Percentiles rank a stretch among this genome's conserved stretches.
phyloP scores from a whole-genome alignment of 2,113 vertebrate species.

The Phylloscopus trochiloides region DNA sequence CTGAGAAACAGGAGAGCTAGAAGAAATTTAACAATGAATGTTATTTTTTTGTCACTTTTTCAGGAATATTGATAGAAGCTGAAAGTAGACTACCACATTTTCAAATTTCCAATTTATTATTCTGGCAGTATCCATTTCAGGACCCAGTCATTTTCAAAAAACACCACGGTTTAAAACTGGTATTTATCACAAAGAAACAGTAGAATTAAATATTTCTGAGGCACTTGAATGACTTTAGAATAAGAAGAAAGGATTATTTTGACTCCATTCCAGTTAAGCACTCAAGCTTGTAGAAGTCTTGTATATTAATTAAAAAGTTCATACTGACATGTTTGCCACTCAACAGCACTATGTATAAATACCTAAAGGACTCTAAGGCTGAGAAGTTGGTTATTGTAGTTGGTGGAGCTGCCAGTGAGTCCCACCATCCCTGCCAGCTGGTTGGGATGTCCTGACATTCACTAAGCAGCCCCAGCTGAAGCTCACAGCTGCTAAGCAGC shows the following conservation, averaged over 20 bases:
- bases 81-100: neutral
- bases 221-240: neutral
- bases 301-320: neutral
- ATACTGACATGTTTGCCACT: neutral
- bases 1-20: neutral
- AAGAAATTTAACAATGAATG: neutral
- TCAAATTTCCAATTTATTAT: neutral
- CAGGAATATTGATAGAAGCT: neutral
- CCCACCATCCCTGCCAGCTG: neutral
- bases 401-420: neutral
- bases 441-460: neutral
- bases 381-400: neutral
- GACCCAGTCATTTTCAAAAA: neutral
- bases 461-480: neutral
- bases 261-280: neutral
- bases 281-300: neutral
- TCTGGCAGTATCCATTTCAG: neutral
- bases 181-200: neutral
- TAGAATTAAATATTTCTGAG: neutral
- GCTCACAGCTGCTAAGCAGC: neutral
- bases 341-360: accelerated
- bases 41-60: neutral
- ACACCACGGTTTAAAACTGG: accelerated
- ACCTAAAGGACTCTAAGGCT: neutral
- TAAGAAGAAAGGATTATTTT: neutral